Evolutionary conservation across 1,140 invertebrate genomes (phyloP), one percentile per base, ranked within the genome.

Genomic region (Drosophila bifasciata): DNA sequence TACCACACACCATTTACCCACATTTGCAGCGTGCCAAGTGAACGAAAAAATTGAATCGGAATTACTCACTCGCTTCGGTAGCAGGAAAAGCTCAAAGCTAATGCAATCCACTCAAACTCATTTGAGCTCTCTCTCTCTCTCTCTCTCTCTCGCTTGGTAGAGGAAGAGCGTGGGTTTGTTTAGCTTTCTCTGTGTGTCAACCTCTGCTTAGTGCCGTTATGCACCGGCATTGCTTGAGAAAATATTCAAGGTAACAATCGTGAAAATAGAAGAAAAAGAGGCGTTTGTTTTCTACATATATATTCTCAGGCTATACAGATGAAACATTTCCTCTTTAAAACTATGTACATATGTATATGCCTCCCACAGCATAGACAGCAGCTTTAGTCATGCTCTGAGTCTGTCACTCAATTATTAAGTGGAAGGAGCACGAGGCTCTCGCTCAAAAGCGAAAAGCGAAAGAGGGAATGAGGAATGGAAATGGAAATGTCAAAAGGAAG

Each of bases 21-120:
- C 83, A 88, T 86, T 88, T 52, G 44, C 58, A 74, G 86, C 62
- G 68, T 76, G 80, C 71, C 76, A 84, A 76, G 70, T 41, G 68
- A 48, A 56, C 45, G 32, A 55, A 58, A 61, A 46, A 70, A 67
- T 19, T 45, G 16, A 55, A 55, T 58, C 52, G 58, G 79, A 76
- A 71, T 79, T 63, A 79, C 79, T 83, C 66, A 72, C 50, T 39
- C 69, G 69, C 79, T 78, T 63, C 3, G 4, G 32, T 36, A 11
- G 32, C 32, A 36, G 11, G 11, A 36, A 84, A 72, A 77, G 59
- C 79, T 84, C 71, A 43, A 48, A 69, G 41, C 80, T 72, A 68
- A 72, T 70, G 53, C 49, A 51, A 78, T 72, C 66, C 79, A 85
- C 79, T 85, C 71, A 84, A n/a, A 74, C 60, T 58, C 48, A 55